Conservation (phyloP, 2,113 vertebrate genomes). For the Myocastor coypus region DNA sequence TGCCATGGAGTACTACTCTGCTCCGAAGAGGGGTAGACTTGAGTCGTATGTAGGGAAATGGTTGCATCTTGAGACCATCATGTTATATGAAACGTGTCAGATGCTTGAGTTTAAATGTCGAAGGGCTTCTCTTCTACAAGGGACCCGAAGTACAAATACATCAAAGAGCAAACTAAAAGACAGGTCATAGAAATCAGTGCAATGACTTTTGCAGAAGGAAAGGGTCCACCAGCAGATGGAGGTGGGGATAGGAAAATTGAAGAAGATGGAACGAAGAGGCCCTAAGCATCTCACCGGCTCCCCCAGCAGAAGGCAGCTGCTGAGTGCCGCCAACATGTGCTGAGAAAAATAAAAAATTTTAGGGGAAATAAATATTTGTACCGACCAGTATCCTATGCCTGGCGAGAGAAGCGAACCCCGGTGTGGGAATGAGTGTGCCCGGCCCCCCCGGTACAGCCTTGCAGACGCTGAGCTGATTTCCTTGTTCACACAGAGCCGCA, state of each 20-base stretch:
- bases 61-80: not conserved
- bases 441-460: fast-evolving
- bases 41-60: not conserved
- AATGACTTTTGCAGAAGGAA: not conserved
- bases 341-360: not conserved
- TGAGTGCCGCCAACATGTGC: not conserved
- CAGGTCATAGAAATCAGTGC: not conserved
- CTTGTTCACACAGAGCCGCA: fast-evolving
- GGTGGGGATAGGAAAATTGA: not conserved
- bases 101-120: too few species aligned
- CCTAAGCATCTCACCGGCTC: not conserved
- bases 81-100: not conserved
- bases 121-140: not conserved
- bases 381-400: fast-evolving
- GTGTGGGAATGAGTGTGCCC: not conserved
- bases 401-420: not conserved
- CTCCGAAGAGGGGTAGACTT: not conserved
- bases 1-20: not conserved
- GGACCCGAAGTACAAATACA: not conserved
- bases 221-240: not conserved
- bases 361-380: not conserved
- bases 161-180: not conserved
- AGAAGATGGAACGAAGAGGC: not conserved
- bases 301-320: not conserved
- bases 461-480: not conserved